Base-by-base conservation (phyloP, 2,888 invertebrate species). In the Xylota segnis region DNA sequence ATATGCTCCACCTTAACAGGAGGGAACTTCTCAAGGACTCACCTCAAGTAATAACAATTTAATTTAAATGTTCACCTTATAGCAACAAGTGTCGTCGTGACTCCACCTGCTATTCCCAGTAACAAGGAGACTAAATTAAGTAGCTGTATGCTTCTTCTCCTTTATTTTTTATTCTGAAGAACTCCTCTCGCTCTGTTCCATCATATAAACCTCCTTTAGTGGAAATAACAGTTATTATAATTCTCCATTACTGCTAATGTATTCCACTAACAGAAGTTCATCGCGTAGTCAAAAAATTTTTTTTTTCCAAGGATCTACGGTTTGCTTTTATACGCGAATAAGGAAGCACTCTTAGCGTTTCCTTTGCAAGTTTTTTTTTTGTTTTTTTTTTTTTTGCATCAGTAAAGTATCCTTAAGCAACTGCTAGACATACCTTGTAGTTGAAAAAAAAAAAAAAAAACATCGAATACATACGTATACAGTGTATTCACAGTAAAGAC, bases 201-300 rank as follows among this genome's bases (percentile, higher is more conserved):
- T 40, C 72, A 52, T 59, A 50, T 32, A 40, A 74, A 63, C 50
- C 40, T 65, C 14, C 45, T 45, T 70, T 58, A 56, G 18, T 45
- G 58, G 12, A 50, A 58, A 56, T 76, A 59, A 27, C 16, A 29
- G 29, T 59, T 59, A 47, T 76, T 66, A 59, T 68, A 37, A 68
- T 52, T 68, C 59, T 43, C 59, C 40, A 76, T 76, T 66, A 76
- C 76, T 32, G 58, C 18, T 59, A 68, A 76, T 58, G 66, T 76
- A 66, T 68, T 50, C 66, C 76, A 50, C 76, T 59, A 50, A 59
- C 59, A 58, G 34, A 66, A 66, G 32, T 37, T 56, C 58, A 37
- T 27, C 10, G 65, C 54, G 9, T 18, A 63, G 40, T 52, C 43
- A 54, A 23, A 54, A 59, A 23, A 5, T 14, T 18, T 74, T 32